A percentile compares a stretch with the other conserved stretches of the same genome.
Conservation (phyloP, 2,888 invertebrate species). For the Ctena decussata region DNA sequence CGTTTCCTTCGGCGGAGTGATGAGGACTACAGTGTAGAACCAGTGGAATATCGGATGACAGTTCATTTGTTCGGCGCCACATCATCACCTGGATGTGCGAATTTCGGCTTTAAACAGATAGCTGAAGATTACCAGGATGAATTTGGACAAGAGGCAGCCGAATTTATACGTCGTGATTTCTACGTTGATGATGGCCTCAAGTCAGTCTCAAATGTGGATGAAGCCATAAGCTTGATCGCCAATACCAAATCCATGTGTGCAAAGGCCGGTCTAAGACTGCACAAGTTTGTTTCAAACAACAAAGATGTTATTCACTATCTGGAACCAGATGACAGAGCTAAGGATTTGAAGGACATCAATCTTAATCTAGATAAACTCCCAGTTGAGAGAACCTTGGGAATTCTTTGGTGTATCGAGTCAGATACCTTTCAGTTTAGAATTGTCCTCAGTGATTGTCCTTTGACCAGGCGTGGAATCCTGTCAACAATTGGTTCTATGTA, state of each 20-base stretch:
- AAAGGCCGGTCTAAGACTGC: slow-evolving; percentile 54
- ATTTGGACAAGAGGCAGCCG: slow-evolving; percentile 35
- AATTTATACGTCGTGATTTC: slow-evolving; percentile 57
- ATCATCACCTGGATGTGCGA: slow-evolving; percentile 64
- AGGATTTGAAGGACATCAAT: slow-evolving; percentile 16
- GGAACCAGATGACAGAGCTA: slow-evolving; percentile 47
- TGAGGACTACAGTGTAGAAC: slow-evolving; percentile 1
- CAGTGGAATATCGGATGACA: slow-evolving; percentile 55
- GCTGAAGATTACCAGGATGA: slow-evolving; percentile 29
- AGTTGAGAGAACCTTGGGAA: slow-evolving; percentile 59
- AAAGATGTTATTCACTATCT: slow-evolving; percentile 40
- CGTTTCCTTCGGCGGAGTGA: slow-evolving; percentile 57
- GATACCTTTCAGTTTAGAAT: slow-evolving; percentile 65
- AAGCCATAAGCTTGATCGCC: slow-evolving; percentile 43
- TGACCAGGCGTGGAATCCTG: slow-evolving; percentile 59
- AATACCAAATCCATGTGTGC: slow-evolving; percentile 43
- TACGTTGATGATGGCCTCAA: slow-evolving; percentile 68
- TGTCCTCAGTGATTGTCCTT: slow-evolving; percentile 43
- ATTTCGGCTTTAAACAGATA: slow-evolving; percentile 49
- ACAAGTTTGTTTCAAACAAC: slow-evolving; percentile 66
- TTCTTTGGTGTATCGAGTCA: slow-evolving; percentile 62
- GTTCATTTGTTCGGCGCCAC: slow-evolving; percentile 59
- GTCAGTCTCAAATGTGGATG: slow-evolving; percentile 35
- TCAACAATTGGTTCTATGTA: slow-evolving; percentile 62
- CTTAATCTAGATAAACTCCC: slow-evolving; percentile 33